Evolutionary conservation across 2,888 invertebrate species (phyloP).

Genomic region (Nowickia ferox): DNA sequence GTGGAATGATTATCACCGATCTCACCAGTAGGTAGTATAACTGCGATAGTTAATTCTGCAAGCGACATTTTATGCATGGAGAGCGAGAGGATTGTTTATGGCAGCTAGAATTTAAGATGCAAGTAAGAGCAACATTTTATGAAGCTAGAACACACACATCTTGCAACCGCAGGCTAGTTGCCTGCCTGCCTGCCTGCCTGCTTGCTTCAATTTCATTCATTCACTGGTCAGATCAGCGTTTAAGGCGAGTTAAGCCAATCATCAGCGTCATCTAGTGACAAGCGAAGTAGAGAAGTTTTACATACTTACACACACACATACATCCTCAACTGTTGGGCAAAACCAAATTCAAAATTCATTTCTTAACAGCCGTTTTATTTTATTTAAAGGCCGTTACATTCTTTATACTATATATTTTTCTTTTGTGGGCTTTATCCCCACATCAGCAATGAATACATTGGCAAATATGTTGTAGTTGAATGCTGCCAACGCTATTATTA

Average conservation of each 20-base stretch:
- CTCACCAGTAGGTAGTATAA: constrained; percentile 64
- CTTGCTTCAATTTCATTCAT: constrained; percentile 62
- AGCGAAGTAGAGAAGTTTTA: constrained; percentile 10
- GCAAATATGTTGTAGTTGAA: constrained; percentile 51
- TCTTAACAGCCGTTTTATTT: constrained; percentile 39
- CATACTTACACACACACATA: neutral
- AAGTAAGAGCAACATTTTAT: constrained; percentile 20
- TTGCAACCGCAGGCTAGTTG: constrained; percentile 57
- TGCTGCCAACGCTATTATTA: constrained; percentile 69
- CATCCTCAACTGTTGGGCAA: neutral
- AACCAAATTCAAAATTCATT: constrained; percentile 54
- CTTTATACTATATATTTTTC: neutral
- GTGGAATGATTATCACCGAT: constrained; percentile 68
- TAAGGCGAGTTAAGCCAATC: constrained; percentile 65
- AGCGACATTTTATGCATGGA: constrained; percentile 13
- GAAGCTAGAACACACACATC: constrained; percentile 68
- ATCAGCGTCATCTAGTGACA: constrained; percentile 62
- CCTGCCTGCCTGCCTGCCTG: neutral
- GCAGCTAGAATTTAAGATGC: constrained; percentile 36
- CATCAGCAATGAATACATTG: constrained; percentile 64
- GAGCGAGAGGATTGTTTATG: constrained; percentile 5
- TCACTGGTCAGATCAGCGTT: constrained; percentile 49
- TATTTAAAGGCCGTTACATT: constrained; percentile 62
- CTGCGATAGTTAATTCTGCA: constrained; percentile 22
- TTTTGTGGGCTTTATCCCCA: constrained; percentile 44